These are phyloP conservation scores for Lasius fuliginosus DNA, from an alignment of 2,888 invertebrate genomes.

Conservation along the genomic window DNA sequence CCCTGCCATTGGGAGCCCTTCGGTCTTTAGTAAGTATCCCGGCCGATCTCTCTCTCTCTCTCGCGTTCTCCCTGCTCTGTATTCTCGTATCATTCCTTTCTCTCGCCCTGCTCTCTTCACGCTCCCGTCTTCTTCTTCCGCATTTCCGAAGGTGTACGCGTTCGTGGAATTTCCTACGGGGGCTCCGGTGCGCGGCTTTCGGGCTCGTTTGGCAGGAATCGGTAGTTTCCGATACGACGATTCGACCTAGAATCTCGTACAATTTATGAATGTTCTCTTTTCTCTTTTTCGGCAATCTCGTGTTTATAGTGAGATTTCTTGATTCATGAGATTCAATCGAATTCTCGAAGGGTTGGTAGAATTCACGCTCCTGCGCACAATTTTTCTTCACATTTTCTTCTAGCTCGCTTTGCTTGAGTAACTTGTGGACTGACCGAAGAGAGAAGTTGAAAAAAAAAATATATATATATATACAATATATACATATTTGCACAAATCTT, in stretches of 20 bases:
- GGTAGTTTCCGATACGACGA: background rate
- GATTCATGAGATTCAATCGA: background rate
- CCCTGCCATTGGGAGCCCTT: conserved; percentile 85
- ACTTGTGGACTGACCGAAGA: background rate
- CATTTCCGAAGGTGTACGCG: background rate
- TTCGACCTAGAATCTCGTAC: background rate
- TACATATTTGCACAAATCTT: background rate
- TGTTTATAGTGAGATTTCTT: background rate
- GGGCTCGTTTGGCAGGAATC: background rate
- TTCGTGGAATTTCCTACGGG: background rate
- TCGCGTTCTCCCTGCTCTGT: conserved; percentile 41
- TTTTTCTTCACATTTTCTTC: background rate
- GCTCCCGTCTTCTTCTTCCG: conserved; percentile 17
- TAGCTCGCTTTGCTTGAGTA: background rate
- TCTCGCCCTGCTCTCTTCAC: conserved; percentile 55
- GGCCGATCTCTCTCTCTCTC: conserved; percentile 45
- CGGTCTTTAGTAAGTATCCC: conserved; percentile 84
- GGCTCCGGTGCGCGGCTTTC: background rate
- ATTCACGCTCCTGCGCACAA: background rate
- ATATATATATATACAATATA: background rate
- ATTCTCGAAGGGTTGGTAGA: background rate
- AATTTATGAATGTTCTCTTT: background rate
- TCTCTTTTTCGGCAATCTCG: background rate
- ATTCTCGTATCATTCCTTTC: conserved; percentile 26
- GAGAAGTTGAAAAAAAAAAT: background rate